Percentiles rank a stretch among this genome's conserved stretches.
These are phyloP conservation scores for Lepidotrigona ventralis DNA, from an alignment of 1,140 invertebrate genomes.

Conservation along the genomic window DNA sequence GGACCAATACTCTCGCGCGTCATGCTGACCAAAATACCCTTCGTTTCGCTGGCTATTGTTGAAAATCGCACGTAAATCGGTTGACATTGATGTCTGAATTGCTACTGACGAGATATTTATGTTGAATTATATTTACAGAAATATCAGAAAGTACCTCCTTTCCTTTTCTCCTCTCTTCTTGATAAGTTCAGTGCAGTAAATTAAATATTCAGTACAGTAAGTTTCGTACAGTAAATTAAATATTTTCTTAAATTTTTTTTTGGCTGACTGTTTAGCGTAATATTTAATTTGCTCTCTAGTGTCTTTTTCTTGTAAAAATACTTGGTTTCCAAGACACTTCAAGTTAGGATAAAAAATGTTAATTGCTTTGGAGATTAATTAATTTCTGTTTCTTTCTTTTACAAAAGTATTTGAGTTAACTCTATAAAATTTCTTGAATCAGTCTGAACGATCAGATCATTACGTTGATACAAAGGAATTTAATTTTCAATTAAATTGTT, in stretches of 20 bases:
- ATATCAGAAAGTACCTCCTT: too few species aligned
- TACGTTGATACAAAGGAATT: neutral
- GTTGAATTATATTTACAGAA: neutral
- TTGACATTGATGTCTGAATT: neutral
- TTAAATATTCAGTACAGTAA: too few species aligned
- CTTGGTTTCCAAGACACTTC: too few species aligned
- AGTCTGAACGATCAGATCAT: too few species aligned
- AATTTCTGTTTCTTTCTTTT: too few species aligned
- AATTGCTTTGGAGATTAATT: too few species aligned
- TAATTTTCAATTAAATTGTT: neutral
- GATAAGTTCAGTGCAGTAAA: too few species aligned
- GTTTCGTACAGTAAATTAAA: neutral
- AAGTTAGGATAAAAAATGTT: too few species aligned
- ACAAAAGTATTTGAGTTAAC: too few species aligned
- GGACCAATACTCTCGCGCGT: slow-evolving; percentile 38
- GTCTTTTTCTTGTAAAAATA: neutral
- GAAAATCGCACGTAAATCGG: neutral
- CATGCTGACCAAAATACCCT: neutral
- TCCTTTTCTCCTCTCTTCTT: too few species aligned
- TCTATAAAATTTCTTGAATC: neutral
- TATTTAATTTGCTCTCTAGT: neutral
- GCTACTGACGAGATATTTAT: neutral
- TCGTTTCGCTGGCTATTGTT: neutral
- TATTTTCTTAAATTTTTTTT: neutral
- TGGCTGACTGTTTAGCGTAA: neutral